Evolutionary conservation across 2,797 vertebrate species (phyloP).

Genomic region (Hypotaenidia okinawae): DNA sequence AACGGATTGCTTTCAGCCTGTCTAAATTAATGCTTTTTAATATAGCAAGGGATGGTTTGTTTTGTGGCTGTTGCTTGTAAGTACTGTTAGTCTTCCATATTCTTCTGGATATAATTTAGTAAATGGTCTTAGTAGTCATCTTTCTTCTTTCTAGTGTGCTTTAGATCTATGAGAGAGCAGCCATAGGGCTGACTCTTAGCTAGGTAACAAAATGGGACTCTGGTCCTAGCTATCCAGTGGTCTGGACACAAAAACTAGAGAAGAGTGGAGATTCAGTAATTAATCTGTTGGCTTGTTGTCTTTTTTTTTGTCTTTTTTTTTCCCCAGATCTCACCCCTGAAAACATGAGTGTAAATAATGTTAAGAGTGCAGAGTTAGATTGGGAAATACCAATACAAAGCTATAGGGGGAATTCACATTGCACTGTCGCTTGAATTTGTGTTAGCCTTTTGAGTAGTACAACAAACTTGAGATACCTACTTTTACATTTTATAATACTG

Average conservation of each 20-base stretch:
- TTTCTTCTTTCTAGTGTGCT: background rate
- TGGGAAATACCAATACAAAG: background rate
- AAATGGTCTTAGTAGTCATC: background rate
- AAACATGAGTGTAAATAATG: background rate
- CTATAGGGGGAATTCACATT: background rate
- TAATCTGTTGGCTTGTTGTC: accelerated
- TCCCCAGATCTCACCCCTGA: background rate
- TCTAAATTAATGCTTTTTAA: background rate
- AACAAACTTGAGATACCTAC: background rate
- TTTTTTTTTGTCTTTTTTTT: too few species aligned
- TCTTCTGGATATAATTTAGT: background rate
- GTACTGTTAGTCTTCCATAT: background rate
- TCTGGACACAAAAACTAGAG: background rate
- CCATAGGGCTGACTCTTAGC: background rate
- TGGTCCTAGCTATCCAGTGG: background rate
- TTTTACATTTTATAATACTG: background rate
- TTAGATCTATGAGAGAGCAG: background rate
- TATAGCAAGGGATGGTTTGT: background rate
- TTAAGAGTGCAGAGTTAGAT: background rate
- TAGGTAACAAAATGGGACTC: background rate
- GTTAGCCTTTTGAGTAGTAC: background rate
- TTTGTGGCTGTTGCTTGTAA: background rate
- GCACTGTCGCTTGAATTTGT: background rate
- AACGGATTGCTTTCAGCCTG: background rate
- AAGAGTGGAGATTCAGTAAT: background rate